Base-by-base conservation (phyloP, 1,140 invertebrate genomes). In the Cyphomyrmex costatus region DNA sequence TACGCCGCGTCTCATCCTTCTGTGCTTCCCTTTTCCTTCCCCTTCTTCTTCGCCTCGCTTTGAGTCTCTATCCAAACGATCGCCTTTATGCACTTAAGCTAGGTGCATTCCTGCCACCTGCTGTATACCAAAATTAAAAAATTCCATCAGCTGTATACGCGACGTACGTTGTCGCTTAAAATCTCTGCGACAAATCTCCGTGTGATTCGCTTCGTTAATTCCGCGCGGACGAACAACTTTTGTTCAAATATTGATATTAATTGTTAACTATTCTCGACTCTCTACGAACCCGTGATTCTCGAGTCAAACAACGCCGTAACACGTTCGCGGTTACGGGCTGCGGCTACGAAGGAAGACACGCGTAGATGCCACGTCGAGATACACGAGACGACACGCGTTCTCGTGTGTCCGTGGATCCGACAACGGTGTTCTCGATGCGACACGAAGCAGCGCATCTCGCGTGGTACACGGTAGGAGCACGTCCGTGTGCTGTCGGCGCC, bases 401-500 rank as follows among this genome's bases (percentile, higher is more conserved):
- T 49, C 58, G 79, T 60, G 36, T 74, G 66, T 49, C 65, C 19
- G 19, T 24, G 33, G 10, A 3, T 14, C 16, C 33, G 51, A 30
- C 19, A 61, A 27, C 65, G 65, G 49, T 80, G 51, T 36, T 21
- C 46, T 30, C 68, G 65, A 33, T 51, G 79, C 65, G 65, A 82
- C 63, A 42, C 51, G 79, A 42, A 21, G 33, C 51, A 51, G 30
- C 33, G 63, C 60, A n/a, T 53, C 33, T 79, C 76, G 49, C 77
- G 63, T 79, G 77, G n/a, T 53, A 21, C 79, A 46, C 51, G 61
- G 24, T n/a, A 68, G 65, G 51, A 80, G 58, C 77, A 12, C 49
- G 80, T 61, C 27, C 51, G 82, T 86, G 87, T 86, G 61, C 61
- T 70, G 58, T 78, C 88, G 88, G 88, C 58, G 70, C 51, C 88